phyloP scores from a whole-genome alignment of 2,888 invertebrate species.

The Nesidiocoris tenuis region DNA sequence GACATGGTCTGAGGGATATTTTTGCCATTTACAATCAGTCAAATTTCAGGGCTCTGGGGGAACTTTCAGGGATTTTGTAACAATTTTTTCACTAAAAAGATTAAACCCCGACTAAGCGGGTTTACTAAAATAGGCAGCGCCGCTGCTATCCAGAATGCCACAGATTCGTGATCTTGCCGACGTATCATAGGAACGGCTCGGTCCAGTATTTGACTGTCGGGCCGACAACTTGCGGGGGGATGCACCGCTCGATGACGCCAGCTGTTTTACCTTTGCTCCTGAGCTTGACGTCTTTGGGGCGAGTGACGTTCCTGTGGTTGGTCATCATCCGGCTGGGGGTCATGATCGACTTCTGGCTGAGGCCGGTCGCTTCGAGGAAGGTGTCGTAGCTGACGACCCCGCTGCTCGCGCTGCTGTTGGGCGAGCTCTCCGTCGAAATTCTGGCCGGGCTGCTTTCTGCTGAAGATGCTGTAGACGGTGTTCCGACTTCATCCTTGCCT shows the following conservation, averaged over 20 bases:
- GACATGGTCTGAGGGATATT: too few species aligned
- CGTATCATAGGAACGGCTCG: conserved; percentile 55
- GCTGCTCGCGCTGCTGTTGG: conserved; percentile 55
- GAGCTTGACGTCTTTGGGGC: conserved; percentile 76
- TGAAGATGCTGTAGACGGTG: conserved; percentile 32
- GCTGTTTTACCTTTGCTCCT: conserved; percentile 66
- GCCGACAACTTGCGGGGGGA: conserved; percentile 53
- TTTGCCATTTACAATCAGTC: too few species aligned
- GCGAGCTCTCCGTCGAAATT: conserved; percentile 57
- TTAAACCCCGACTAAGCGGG: too few species aligned
- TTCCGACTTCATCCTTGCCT: conserved; percentile 53
- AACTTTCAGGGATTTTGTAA: too few species aligned
- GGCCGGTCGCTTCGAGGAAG: conserved; percentile 74
- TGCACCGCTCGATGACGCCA: conserved; percentile 57
- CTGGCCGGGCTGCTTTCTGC: conserved; percentile 52
- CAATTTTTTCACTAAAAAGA: too few species aligned
- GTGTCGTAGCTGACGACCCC: conserved; percentile 62
- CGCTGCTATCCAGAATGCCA: too few species aligned
- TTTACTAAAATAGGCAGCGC: too few species aligned
- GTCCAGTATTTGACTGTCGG: conserved; percentile 57
- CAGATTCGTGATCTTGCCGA: too few species aligned
- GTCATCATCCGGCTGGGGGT: conserved; percentile 68
- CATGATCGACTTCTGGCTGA: conserved; percentile 75
- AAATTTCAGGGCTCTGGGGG: too few species aligned
- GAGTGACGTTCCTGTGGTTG: conserved; percentile 73